Base-by-base conservation (phyloP, 2,888 invertebrate genomes). In the Andricus curvator region DNA sequence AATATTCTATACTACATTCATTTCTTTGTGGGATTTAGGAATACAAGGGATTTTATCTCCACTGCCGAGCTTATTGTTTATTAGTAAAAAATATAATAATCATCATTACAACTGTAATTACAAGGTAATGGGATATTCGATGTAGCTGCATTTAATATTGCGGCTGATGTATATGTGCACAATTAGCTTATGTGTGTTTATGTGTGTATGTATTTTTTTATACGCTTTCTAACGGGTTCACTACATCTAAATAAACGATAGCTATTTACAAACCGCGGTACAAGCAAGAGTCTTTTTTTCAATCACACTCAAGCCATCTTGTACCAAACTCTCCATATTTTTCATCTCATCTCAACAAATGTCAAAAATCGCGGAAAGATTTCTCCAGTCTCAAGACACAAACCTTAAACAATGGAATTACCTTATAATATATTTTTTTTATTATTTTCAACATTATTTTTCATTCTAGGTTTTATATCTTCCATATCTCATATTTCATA, bases 61-160 rank as follows among this genome's bases (percentile, higher is more conserved):
- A 48, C 60, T 81, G 51, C 64, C 44, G 74, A 79, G 70, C 82
- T 82, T 84, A 79, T 83, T 88, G 85, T 91, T 92, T 92, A 92
- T 91, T 92, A 89, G 91, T 92, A 92, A 92, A 92, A 92, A 92
- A 92, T 92, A 92, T 92, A 92, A 90, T 91, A 90, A 91, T 91
- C 85, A 88, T 90, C 88, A 86, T 89, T 89, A 89, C 89, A 89
- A 86, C 86, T 84, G 86, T 88, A 88, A 88, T 88, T 88, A 89
- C 88, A 89, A 84, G 78, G 82, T 87, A 88, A 88, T 89, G 82
- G 80, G 80, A 82, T 85, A 87, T 87, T 88, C 84, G 88, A 88
- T 86, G 85, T 84, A 86, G 81, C 88, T 86, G 86, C 83, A 81
- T 85, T 82, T 81, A 85, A 85, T 84, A 83, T 83, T 83, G 82